Evolutionary conservation across 1,140 invertebrate species (phyloP).

Genomic region (Ganaspis sp.): DNA sequence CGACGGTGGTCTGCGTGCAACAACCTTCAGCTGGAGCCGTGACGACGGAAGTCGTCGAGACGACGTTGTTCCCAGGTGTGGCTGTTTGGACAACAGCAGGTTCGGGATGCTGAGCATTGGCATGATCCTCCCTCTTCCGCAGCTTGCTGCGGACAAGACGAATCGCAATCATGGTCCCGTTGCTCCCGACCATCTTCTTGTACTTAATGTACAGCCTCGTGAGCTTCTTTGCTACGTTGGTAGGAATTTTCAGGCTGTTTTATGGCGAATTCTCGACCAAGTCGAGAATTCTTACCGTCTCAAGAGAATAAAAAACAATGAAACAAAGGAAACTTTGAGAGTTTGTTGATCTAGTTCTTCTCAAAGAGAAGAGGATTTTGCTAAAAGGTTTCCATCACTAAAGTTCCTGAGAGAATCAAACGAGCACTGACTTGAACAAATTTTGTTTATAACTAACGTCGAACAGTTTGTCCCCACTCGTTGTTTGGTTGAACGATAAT

Average conservation of each 20-base stretch:
- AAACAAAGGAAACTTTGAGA: background rate
- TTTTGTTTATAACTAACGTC: background rate
- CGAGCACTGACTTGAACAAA: conserved; percentile 32
- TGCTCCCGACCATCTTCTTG: conserved; percentile 85
- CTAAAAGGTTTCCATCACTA: conserved; percentile 3
- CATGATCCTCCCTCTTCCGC: conserved; percentile 87
- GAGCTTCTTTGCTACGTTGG: conserved; percentile 62
- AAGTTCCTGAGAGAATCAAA: conserved; percentile 10
- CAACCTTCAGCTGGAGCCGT: conserved; percentile 38
- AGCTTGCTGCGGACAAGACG: conserved; percentile 92
- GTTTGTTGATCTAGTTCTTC: background rate
- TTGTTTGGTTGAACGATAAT: conserved; percentile 24
- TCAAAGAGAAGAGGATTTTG: background rate
- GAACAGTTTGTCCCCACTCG: conserved; percentile 25
- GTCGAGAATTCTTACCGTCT: conserved; percentile 50
- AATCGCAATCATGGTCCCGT: conserved; percentile 89
- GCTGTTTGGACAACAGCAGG: conserved; percentile 79
- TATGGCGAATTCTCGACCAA: conserved; percentile 51
- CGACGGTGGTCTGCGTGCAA: conserved; percentile 51
- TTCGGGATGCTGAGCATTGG: conserved; percentile 81
- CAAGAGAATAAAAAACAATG: conserved; percentile 38
- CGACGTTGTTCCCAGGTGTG: conserved; percentile 50
- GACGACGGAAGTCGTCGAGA: conserved; percentile 50
- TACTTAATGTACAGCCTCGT: conserved; percentile 69
- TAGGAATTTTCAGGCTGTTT: conserved; percentile 63